phyloP scores from a whole-genome alignment of 2,888 invertebrate genomes.

The Anoplius nigerrimus region DNA sequence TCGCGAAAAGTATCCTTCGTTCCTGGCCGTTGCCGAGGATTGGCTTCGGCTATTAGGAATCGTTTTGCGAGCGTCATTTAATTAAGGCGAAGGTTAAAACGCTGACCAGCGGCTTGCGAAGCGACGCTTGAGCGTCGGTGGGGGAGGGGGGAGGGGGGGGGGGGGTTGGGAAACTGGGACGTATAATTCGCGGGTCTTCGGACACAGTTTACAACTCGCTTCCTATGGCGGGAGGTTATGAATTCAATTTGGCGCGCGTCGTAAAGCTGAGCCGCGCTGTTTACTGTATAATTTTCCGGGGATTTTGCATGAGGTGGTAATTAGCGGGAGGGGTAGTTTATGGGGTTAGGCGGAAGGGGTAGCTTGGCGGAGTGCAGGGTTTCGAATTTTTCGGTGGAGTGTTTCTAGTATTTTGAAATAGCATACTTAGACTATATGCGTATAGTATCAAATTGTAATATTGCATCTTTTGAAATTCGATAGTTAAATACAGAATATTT shows the following conservation, averaged over 20 bases:
- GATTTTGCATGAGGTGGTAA: no score
- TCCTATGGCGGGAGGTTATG: neutral
- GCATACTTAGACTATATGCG: no score
- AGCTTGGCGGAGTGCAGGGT: no score
- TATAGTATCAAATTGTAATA: no score
- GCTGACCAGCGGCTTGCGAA: neutral
- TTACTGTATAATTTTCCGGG: neutral
- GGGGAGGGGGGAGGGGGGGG: neutral
- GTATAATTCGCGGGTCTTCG: no score
- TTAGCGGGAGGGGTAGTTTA: no score
- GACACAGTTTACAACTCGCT: no score
- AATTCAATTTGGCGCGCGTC: constrained; percentile 10
- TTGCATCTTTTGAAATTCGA: no score
- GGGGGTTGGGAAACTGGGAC: neutral
- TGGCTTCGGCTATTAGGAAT: neutral
- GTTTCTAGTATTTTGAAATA: no score
- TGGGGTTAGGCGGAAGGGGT: no score
- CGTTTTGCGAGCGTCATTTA: neutral
- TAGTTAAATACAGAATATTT: no score
- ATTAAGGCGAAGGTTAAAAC: neutral
- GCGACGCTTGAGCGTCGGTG: neutral
- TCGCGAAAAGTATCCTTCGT: neutral
- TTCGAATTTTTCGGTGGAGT: no score
- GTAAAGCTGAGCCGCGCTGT: constrained; percentile 1
- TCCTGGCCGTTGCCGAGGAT: neutral